Evolutionary conservation across 2,888 invertebrate species (phyloP).

Genomic region (Chloroclysta siterata): DNA sequence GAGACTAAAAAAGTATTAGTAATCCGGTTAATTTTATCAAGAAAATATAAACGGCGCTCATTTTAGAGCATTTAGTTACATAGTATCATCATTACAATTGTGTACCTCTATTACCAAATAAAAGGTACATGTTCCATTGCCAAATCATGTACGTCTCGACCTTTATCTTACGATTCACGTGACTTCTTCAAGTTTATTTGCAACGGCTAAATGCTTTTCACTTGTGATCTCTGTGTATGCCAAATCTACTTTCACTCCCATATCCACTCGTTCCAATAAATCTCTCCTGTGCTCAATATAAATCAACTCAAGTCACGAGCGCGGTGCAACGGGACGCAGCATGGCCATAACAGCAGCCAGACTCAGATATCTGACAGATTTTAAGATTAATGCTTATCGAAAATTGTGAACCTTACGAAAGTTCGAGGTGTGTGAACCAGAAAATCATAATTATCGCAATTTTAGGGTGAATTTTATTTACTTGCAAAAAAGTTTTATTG

Average conservation of each 20-base stretch:
- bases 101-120: constrained; percentile 47
- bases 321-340: constrained; percentile 30
- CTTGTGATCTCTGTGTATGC: constrained; percentile 59
- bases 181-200: constrained; percentile 48
- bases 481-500: background rate
- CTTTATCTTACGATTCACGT: constrained; percentile 53
- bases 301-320: constrained; percentile 53
- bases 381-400: constrained; percentile 18
- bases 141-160: constrained; percentile 52
- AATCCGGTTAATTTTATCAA: too few species aligned
- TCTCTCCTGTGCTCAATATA: constrained; percentile 51
- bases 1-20: too few species aligned
- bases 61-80: background rate
- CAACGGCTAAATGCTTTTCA: constrained; percentile 54
- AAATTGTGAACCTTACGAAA: constrained; percentile 1
- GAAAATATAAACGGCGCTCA: background rate
- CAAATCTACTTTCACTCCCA: constrained; percentile 66
- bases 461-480: background rate
- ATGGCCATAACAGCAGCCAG: constrained; percentile 21
- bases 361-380: constrained; percentile 23
- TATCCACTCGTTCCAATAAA: constrained; percentile 55
- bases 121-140: constrained; percentile 47
- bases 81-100: background rate
- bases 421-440: background rate
- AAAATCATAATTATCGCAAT: background rate